Conservation (phyloP, 2,797 vertebrate species). For the Danio choprae region DNA sequence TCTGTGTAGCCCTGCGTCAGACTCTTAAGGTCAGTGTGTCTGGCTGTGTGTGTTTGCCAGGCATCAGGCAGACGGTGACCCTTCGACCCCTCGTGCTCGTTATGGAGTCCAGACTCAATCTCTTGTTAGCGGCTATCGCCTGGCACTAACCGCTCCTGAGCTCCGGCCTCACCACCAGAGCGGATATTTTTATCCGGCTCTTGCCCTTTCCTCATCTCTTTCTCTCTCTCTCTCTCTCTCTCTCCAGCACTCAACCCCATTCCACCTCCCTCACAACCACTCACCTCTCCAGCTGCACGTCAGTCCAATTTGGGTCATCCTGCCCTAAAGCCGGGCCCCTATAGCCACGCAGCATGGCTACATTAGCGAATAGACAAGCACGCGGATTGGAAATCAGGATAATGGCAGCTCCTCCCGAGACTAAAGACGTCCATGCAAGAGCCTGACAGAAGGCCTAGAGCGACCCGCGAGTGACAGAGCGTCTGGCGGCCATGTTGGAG, state of each 20-base stretch:
- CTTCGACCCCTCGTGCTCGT: conserved; percentile 48
- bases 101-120: conserved; percentile 53
- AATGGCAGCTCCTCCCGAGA: conserved; percentile 55
- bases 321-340: conserved; percentile 53
- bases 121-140: conserved; percentile 50
- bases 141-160: conserved; percentile 56
- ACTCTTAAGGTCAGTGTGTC: conserved; percentile 42
- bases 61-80: conserved; percentile 58
- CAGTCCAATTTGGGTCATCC: conserved; percentile 77
- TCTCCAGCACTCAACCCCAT: conserved; percentile 38
- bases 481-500: conserved; percentile 49
- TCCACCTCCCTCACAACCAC: conserved; percentile 51
- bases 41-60: conserved; percentile 52
- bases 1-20: conserved; percentile 25
- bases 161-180: conserved; percentile 36
- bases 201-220: conserved; percentile 27
- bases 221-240: conserved; percentile 37
- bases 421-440: conserved; percentile 59
- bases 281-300: conserved; percentile 63
- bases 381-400: conserved; percentile 43
- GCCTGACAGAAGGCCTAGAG: conserved; percentile 38
- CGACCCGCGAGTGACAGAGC: conserved; percentile 30
- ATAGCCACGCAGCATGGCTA: conserved; percentile 28
- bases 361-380: conserved; percentile 57
- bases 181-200: conserved; percentile 53